A percentile compares a stretch with the other conserved stretches of the same genome.
Evolutionary conservation across 2,113 vertebrate species (phyloP).

Genomic region (Phalacrocorax brasilianus): DNA sequence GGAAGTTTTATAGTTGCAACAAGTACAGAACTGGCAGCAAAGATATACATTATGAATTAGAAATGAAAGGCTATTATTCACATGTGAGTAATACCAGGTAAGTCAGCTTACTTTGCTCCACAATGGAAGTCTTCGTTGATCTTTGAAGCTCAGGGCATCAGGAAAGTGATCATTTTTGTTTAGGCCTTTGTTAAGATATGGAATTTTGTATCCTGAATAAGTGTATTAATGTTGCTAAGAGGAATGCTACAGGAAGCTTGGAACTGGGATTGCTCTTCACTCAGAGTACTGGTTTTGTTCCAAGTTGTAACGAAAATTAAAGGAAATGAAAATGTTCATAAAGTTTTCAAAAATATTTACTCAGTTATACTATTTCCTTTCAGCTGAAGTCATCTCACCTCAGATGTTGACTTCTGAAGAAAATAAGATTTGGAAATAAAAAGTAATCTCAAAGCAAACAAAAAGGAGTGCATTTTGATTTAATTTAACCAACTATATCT

Average conservation of each 20-base stretch:
- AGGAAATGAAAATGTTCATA: not conserved
- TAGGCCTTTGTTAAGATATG: not conserved
- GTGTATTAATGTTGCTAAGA: not conserved
- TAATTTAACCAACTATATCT: not conserved
- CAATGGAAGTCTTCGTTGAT: not conserved
- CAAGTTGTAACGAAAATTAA: accelerated
- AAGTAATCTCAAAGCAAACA: not conserved
- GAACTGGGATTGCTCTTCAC: not conserved
- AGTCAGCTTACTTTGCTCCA: not conserved
- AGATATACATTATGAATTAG: not conserved
- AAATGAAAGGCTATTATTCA: not conserved
- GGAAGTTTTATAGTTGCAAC: not conserved
- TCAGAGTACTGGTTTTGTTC: not conserved
- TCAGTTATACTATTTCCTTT: not conserved
- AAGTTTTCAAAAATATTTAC: not conserved
- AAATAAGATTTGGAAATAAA: not conserved
- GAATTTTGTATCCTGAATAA: not conserved
- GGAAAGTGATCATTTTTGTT: not conserved
- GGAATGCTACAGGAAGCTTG: not conserved
- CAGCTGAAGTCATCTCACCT: not conserved
- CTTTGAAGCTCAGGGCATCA: not conserved
- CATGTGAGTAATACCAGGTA: not conserved
- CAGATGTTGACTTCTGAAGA: not conserved
- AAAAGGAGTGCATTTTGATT: not conserved
- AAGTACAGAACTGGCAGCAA: not conserved